phyloP scores from a whole-genome alignment of 2,113 vertebrate species.

The Heteronetta atricapilla region DNA sequence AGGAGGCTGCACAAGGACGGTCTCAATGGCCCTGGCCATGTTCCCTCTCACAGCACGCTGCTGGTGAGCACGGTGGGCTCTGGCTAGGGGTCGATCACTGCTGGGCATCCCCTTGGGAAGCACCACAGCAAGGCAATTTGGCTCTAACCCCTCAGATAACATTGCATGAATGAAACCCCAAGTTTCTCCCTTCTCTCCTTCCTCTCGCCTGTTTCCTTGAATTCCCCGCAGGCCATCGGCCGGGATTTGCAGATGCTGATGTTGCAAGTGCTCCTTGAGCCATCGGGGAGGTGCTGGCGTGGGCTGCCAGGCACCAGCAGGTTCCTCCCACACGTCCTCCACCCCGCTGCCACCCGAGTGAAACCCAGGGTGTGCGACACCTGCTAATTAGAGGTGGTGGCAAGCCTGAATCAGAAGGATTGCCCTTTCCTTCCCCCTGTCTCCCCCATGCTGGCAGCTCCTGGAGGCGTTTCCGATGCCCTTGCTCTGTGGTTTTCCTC shows the following conservation, averaged over 20 bases:
- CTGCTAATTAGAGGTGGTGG: background rate
- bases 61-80: background rate
- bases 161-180: rapidly evolving
- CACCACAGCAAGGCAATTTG: background rate
- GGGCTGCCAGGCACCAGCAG: background rate
- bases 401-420: background rate
- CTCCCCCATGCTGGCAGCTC: background rate
- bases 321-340: background rate
- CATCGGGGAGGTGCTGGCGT: background rate
- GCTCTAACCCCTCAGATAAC: background rate
- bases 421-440: background rate
- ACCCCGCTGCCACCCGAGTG: background rate
- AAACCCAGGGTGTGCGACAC: background rate
- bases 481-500: background rate
- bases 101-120: rapidly evolving
- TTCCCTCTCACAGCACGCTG: background rate
- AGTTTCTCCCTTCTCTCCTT: background rate
- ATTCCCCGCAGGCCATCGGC: background rate
- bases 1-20: background rate
- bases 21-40: background rate
- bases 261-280: background rate
- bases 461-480: background rate
- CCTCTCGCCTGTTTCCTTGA: background rate
- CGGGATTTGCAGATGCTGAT: background rate
- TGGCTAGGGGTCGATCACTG: background rate